A percentile compares a stretch with the other conserved stretches of the same genome.
These are phyloP conservation scores for Dorcus parallelipipedus DNA, from an alignment of 2,888 invertebrate species.

Conservation along the genomic window DNA sequence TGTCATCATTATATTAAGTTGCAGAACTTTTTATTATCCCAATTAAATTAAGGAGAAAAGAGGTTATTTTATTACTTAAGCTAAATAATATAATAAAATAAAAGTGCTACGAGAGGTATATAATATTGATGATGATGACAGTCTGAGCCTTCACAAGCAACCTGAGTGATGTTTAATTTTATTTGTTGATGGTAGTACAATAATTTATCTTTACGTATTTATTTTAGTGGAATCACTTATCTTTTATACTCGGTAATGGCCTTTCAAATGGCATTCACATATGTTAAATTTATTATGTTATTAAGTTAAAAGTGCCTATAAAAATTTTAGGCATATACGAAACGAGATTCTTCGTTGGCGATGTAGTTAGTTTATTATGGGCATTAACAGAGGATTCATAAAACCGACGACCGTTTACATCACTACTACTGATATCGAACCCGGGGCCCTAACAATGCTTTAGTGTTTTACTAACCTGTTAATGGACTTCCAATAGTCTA, in stretches of 20 bases:
- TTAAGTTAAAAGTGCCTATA: constrained; percentile 45
- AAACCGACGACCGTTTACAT: constrained; percentile 31
- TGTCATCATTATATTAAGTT: no score
- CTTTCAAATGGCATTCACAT: constrained; percentile 46
- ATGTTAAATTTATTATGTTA: constrained; percentile 49
- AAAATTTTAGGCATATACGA: constrained; percentile 33
- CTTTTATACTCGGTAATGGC: constrained; percentile 21
- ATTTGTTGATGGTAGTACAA: constrained; percentile 9
- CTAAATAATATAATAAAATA: no score
- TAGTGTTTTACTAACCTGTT: constrained; percentile 27
- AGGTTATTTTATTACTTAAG: no score
- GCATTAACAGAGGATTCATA: constrained; percentile 34
- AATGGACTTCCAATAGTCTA: constrained; percentile 26
- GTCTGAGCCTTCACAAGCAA: no score
- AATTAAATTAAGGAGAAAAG: no score
- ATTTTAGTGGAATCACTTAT: constrained; percentile 19
- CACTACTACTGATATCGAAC: constrained; percentile 20
- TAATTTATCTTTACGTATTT: constrained; percentile 16
- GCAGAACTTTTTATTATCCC: no score
- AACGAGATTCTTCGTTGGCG: constrained; percentile 27
- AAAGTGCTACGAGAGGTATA: no score
- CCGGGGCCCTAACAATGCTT: constrained; percentile 23
- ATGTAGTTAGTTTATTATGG: constrained; percentile 29
- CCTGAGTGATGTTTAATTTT: neutral
- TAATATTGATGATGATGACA: no score